Evolutionary conservation across 1,140 invertebrate genomes (phyloP).

Genomic region (Fopius arisanus): DNA sequence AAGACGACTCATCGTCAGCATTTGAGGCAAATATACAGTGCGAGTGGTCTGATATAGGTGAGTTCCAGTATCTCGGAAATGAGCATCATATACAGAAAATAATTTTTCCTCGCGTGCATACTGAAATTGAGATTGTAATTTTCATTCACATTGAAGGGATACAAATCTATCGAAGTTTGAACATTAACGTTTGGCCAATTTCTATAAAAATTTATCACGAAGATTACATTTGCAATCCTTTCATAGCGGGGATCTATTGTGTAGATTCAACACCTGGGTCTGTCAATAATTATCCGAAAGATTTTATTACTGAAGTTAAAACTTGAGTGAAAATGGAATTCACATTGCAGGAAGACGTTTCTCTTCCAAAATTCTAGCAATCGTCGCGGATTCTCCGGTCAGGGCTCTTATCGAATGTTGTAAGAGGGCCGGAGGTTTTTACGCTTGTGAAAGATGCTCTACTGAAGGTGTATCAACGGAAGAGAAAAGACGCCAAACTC

Average conservation of each 20-base stretch:
- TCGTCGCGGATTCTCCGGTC: neutral
- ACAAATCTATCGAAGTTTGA: conserved; percentile 29
- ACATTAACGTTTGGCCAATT: conserved; percentile 29
- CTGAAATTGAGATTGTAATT: conserved; percentile 26
- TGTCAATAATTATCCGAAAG: neutral
- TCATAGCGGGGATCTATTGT: conserved; percentile 7
- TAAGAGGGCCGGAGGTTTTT: neutral
- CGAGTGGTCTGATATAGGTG: neutral
- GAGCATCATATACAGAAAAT: conserved; percentile 18
- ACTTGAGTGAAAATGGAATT: neutral
- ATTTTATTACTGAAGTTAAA: conserved; percentile 21
- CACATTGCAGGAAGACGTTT: neutral
- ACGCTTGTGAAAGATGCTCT: no score
- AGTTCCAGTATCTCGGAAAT: conserved; percentile 31
- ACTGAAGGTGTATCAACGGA: no score
- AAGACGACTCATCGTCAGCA: conserved; percentile 12
- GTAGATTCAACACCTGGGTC: conserved; percentile 13
- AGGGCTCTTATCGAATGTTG: neutral
- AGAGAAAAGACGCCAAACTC: conserved; percentile 29
- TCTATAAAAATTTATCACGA: conserved; percentile 22
- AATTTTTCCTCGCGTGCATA: conserved; percentile 19
- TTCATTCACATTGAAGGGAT: conserved; percentile 32
- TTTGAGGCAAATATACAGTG: neutral
- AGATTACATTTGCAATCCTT: neutral
- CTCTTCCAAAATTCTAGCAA: neutral